Evolutionary conservation across 2,888 invertebrate genomes (phyloP).

Genomic region (Tachina lurida): DNA sequence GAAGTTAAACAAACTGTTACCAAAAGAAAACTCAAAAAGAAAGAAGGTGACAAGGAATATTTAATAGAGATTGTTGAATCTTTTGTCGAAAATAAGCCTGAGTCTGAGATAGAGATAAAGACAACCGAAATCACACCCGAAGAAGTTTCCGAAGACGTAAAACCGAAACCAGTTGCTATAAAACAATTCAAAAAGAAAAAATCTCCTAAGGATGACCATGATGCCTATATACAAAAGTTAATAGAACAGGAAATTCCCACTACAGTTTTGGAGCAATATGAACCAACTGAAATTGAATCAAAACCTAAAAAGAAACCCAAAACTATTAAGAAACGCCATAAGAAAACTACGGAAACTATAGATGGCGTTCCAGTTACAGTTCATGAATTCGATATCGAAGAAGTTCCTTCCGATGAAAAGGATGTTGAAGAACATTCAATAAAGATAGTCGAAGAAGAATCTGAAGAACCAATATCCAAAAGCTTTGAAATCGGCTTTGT

Average conservation of each 20-base stretch:
- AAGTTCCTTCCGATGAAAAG: slow-evolving; percentile 75
- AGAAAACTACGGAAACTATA: slow-evolving; percentile 76
- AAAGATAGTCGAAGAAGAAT: slow-evolving; percentile 73
- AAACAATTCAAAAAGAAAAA: slow-evolving; percentile 78
- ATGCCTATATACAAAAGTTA: slow-evolving; percentile 78
- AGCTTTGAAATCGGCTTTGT: too few relatives aligned
- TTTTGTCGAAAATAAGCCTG: slow-evolving; percentile 81
- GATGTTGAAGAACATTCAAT: slow-evolving; percentile 74
- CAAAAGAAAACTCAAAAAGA: slow-evolving; percentile 82
- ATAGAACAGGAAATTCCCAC: slow-evolving; percentile 80
- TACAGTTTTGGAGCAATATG: slow-evolving; percentile 81
- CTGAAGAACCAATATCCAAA: slow-evolving; percentile 38
- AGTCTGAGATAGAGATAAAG: slow-evolving; percentile 82
- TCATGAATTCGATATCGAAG: slow-evolving; percentile 76
- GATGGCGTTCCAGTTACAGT: slow-evolving; percentile 77
- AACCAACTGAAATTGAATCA: slow-evolving; percentile 79
- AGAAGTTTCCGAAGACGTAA: slow-evolving; percentile 35
- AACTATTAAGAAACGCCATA: slow-evolving; percentile 80
- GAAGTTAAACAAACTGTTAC: slow-evolving; percentile 78
- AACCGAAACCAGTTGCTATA: slow-evolving; percentile 56
- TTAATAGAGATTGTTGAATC: slow-evolving; percentile 82
- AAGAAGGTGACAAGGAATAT: slow-evolving; percentile 82
- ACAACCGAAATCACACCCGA: slow-evolving; percentile 80
- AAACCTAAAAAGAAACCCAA: slow-evolving; percentile 79
- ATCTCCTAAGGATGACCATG: slow-evolving; percentile 76